Percentiles rank a stretch among this genome's conserved stretches.
These are phyloP conservation scores for Melanerpes formicivorus DNA, from an alignment of 2,113 vertebrate genomes.

Conservation along the genomic window DNA sequence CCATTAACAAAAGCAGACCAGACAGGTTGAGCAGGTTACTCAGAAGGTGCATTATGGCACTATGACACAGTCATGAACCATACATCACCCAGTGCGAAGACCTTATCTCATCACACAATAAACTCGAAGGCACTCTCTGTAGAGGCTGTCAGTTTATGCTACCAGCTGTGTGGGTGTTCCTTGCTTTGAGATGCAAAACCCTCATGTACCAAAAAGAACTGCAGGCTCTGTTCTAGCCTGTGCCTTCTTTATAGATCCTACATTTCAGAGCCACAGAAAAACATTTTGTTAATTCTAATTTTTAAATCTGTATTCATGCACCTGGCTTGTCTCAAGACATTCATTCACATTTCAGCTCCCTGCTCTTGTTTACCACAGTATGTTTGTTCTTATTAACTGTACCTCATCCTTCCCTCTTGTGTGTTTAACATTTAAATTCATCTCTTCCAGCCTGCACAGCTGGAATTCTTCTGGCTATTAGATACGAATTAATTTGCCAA, in stretches of 20 bases:
- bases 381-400: fast-evolving
- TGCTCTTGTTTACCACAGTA: not conserved
- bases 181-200: not conserved
- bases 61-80: not conserved
- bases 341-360: not conserved
- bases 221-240: not conserved
- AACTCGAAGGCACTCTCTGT: not conserved
- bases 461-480: not conserved
- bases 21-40: not conserved
- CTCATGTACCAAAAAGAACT: not conserved
- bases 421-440: not conserved
- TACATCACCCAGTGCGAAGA: not conserved
- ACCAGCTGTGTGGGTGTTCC: not conserved
- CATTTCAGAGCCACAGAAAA: not conserved
- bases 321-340: not conserved
- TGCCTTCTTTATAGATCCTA: not conserved
- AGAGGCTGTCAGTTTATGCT: not conserved
- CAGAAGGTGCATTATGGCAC: not conserved
- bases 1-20: not conserved
- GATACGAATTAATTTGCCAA: not conserved
- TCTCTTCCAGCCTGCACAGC: not conserved
- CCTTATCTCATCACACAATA: not conserved
- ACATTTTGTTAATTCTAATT: not conserved
- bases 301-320: not conserved
- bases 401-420: not conserved